Percentiles rank a stretch among this genome's conserved stretches.
Evolutionary conservation across 2,113 vertebrate genomes (phyloP).

Genomic region (Aegithalos caudatus): DNA sequence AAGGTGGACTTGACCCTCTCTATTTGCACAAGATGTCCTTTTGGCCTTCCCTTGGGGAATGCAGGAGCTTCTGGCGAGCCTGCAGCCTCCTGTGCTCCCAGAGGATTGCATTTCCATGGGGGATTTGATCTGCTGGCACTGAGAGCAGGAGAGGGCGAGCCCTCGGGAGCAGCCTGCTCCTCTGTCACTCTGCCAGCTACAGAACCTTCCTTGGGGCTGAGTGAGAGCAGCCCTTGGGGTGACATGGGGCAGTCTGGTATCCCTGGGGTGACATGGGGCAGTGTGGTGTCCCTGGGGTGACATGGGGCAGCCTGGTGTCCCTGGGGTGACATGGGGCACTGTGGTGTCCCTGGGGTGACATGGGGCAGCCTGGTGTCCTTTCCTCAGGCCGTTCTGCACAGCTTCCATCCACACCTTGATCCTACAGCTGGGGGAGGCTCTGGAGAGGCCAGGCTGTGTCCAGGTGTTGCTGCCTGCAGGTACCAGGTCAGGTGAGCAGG

Average conservation of each 20-base stretch:
- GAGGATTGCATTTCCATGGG: not conserved
- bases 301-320: not conserved
- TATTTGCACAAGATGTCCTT: not conserved
- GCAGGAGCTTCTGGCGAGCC: not conserved
- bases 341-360: not conserved
- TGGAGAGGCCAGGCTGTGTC: not conserved
- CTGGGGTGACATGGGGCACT: not conserved
- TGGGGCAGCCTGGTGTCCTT: not conserved
- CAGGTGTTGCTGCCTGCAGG: not conserved
- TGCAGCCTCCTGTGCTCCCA: not conserved
- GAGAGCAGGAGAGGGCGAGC: not conserved
- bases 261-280: not conserved
- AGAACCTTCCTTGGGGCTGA: not conserved
- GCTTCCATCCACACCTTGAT: not conserved
- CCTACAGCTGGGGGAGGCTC: not conserved
- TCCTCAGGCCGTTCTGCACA: not conserved
- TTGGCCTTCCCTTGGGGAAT: not conserved
- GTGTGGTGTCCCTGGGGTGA: not conserved
- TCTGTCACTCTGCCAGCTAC: not conserved
- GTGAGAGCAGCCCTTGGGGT: not conserved
- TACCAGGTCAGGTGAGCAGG: not conserved
- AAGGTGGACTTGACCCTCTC: not conserved
- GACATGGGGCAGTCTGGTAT: not conserved
- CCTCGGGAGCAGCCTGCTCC: not conserved
- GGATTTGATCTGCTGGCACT: not conserved